phyloP scores from a whole-genome alignment of 2,797 vertebrate genomes.

The Cephalopachus bancanus region DNA sequence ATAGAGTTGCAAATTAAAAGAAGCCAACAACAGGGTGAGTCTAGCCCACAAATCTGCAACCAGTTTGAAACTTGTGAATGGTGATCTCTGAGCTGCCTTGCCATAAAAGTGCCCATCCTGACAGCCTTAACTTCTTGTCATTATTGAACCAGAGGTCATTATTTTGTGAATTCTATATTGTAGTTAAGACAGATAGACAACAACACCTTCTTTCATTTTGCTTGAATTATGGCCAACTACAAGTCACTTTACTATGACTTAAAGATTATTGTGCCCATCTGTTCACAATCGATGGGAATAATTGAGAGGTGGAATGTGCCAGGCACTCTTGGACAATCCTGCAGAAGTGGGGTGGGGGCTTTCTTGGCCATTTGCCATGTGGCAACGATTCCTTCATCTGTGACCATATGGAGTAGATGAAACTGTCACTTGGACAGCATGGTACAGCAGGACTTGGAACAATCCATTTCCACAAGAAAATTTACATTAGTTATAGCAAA shows the following conservation, averaged over 20 bases:
- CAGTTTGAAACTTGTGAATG: constrained; percentile 72
- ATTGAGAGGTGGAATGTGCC: constrained; percentile 70
- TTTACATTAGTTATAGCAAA: constrained; percentile 54
- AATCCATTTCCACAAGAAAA: constrained; percentile 62
- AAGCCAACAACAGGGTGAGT: constrained; percentile 53
- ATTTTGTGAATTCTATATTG: constrained; percentile 70
- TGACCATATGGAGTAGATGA: constrained; percentile 80
- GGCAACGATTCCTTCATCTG: constrained; percentile 71
- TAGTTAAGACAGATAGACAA: constrained; percentile 59
- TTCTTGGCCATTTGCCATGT: constrained; percentile 74
- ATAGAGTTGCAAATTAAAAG: constrained; percentile 56
- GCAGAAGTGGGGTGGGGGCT: constrained; percentile 28
- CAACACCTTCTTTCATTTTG: constrained; percentile 78
- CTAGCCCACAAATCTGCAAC: constrained; percentile 68
- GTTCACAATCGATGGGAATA: constrained; percentile 77
- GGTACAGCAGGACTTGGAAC: not conserved
- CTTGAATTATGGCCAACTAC: constrained; percentile 74
- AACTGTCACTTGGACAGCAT: constrained; percentile 66
- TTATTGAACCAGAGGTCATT: constrained; percentile 70
- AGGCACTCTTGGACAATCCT: constrained; percentile 72
- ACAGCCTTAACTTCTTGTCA: constrained; percentile 52
- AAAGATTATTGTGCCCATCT: constrained; percentile 79
- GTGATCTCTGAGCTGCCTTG: constrained; percentile 18
- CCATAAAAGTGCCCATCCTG: constrained; percentile 59
- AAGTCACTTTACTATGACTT: constrained; percentile 77